Evolutionary conservation across 2,888 invertebrate species (phyloP).

Genomic region (Watsonalla cultraria): DNA sequence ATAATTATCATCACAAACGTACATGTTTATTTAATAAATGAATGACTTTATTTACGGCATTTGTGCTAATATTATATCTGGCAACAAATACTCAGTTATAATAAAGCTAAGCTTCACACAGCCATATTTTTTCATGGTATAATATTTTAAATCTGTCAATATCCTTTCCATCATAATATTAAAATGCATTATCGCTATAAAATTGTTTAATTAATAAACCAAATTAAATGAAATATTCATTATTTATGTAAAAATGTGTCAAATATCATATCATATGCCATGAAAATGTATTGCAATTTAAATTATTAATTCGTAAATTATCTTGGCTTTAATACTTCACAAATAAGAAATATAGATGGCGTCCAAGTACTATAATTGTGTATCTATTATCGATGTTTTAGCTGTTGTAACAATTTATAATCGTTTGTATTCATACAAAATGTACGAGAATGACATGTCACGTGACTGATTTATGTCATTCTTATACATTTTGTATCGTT

Average conservation of each 20-base stretch:
- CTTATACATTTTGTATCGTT: no score
- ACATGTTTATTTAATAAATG: background rate
- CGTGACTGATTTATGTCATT: no score
- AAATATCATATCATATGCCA: background rate
- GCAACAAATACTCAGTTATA: background rate
- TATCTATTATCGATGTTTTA: background rate
- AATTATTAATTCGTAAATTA: background rate
- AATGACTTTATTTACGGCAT: no score
- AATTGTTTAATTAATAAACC: no score
- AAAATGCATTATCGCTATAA: background rate
- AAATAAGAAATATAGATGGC: background rate
- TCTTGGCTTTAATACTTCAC: background rate
- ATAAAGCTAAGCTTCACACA: no score
- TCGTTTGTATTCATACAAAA: no score
- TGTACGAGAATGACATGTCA: no score
- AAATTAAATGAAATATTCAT: no score
- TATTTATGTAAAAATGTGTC: no score
- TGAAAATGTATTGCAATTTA: background rate
- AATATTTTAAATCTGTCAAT: background rate
- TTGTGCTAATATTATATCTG: no score
- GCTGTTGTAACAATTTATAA: no score
- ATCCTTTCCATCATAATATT: background rate
- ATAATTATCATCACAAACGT: slow-evolving; percentile 25
- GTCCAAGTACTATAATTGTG: background rate
- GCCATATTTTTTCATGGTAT: no score